A percentile compares a stretch with the other conserved stretches of the same genome.
These are phyloP conservation scores for Musca domestica DNA, from an alignment of 1,140 invertebrate genomes.

Conservation along the genomic window DNA sequence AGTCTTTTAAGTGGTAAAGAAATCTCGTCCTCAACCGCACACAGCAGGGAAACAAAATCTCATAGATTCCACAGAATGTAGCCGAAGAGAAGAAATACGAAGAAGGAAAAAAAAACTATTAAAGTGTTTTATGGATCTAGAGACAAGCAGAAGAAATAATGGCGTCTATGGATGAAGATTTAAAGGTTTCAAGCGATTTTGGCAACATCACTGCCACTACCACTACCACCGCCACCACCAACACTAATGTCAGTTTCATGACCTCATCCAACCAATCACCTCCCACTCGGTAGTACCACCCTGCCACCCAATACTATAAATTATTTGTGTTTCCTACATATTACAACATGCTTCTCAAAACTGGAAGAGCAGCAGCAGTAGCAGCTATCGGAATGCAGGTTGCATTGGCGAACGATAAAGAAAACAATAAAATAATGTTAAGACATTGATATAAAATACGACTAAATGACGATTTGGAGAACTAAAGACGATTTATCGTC, in stretches of 20 bases:
- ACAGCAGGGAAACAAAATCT: constrained; percentile 5
- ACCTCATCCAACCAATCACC: not conserved
- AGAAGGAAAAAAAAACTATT: constrained; percentile 27
- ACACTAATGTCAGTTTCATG: not conserved
- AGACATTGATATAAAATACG: too few relatives aligned
- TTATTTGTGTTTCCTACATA: not conserved
- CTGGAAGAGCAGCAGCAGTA: not conserved
- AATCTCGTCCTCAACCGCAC: not conserved
- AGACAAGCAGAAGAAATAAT: constrained; percentile 33
- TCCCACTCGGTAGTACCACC: not conserved
- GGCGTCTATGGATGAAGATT: constrained; percentile 29
- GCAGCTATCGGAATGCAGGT: not conserved
- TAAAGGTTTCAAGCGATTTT: constrained; percentile 9
- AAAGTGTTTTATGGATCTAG: constrained; percentile 33
- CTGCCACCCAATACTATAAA: not conserved
- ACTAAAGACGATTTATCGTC: too few relatives aligned
- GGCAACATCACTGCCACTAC: constrained; percentile 7
- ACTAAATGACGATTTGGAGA: too few relatives aligned
- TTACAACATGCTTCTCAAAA: not conserved
- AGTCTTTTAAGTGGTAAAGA: not conserved
- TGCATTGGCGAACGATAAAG: not conserved
- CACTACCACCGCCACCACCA: not conserved
- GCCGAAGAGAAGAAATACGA: not conserved
- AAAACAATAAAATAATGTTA: too few relatives aligned
- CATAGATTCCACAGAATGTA: constrained; percentile 20